Percentiles rank a stretch among this genome's conserved stretches.
Conservation (phyloP, 1,140 invertebrate genomes). For the Ruditapes philippinarum region DNA sequence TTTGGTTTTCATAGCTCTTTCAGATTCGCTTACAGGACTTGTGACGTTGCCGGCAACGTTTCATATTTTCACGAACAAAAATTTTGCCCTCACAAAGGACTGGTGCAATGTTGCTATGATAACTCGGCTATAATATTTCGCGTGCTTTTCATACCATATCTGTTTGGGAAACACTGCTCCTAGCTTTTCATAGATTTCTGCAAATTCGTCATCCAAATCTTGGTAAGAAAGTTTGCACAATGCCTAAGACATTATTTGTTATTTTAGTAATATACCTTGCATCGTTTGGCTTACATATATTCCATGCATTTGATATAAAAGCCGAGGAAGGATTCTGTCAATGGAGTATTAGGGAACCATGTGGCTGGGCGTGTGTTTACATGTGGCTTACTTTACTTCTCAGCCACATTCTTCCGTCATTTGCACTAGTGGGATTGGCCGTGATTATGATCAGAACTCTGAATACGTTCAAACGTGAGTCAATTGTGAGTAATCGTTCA, state of each 20-base stretch:
- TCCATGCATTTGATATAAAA: slow-evolving; percentile 59
- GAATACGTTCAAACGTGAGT: background rate
- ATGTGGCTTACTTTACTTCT: slow-evolving; percentile 41
- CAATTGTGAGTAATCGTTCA: background rate
- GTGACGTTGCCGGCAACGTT: slow-evolving; percentile 51
- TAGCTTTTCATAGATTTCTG: slow-evolving; percentile 31
- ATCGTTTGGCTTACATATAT: slow-evolving; percentile 47
- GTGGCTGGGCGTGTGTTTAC: slow-evolving; percentile 49
- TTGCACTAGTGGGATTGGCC: background rate
- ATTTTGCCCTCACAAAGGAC: slow-evolving; percentile 14
- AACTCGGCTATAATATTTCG: slow-evolving; percentile 45
- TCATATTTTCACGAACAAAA: slow-evolving; percentile 32
- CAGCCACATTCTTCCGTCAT: slow-evolving; percentile 2
- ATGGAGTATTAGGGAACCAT: slow-evolving; percentile 35
- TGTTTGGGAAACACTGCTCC: slow-evolving; percentile 38
- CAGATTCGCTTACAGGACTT: slow-evolving; percentile 54
- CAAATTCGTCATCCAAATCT: background rate
- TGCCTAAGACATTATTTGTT: background rate
- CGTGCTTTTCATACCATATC: slow-evolving; percentile 62
- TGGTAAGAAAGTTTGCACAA: slow-evolving; percentile 5
- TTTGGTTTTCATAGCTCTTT: slow-evolving; percentile 53
- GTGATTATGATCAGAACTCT: background rate
- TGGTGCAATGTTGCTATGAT: slow-evolving; percentile 55
- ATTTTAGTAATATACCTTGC: slow-evolving; percentile 17
- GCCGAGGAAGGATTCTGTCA: slow-evolving; percentile 38